A percentile compares a stretch with the other conserved stretches of the same genome.
phyloP scores from a whole-genome alignment of 1,140 invertebrate genomes.

The Hestina assimilis region DNA sequence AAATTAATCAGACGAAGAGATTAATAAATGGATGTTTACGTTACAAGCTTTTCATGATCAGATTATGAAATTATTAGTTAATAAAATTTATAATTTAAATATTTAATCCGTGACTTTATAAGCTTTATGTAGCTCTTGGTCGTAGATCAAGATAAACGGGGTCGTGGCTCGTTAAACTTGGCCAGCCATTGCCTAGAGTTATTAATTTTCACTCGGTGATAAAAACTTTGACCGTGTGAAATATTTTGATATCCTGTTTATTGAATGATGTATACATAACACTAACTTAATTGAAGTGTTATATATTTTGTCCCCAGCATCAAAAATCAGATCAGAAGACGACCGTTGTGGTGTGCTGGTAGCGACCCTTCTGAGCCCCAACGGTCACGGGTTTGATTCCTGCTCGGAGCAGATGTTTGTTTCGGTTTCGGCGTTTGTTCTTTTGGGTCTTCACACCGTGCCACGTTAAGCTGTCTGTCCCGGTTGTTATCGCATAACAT shows the following conservation, averaged over 20 bases:
- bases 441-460: no score
- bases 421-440: no score
- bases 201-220: constrained; percentile 59
- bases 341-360: no score
- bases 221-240: constrained; percentile 34
- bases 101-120: not conserved
- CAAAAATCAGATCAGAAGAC: no score
- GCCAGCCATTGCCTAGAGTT: constrained; percentile 35
- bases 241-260: not conserved
- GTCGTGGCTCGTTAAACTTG: constrained; percentile 37
- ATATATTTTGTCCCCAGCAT: not conserved
- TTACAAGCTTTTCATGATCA: not conserved
- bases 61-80: not conserved
- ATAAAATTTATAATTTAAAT: not conserved
- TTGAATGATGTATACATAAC: not conserved
- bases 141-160: constrained; percentile 46
- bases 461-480: no score
- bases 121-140: constrained; percentile 11
- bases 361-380: no score
- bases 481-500: no score
- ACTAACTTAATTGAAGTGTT: not conserved
- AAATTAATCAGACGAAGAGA: no score
- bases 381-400: no score
- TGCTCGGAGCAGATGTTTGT: no score
- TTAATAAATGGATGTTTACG: no score